Base-by-base conservation (phyloP, 1,140 invertebrate species). In the Monomorium pharaonis region DNA sequence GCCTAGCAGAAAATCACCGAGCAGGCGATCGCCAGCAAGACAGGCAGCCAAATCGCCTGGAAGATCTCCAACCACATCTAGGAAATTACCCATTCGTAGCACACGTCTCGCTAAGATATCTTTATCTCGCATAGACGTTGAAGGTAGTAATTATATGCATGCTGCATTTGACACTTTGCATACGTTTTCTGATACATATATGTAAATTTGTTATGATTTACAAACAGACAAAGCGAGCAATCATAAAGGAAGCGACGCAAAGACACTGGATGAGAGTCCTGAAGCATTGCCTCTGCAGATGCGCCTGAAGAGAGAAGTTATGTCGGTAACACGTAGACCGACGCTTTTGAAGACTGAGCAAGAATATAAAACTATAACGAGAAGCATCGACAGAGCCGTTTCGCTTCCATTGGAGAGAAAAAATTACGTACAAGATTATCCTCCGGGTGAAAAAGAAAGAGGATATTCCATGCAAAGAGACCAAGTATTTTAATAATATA, bases 381-480 rank as follows among this genome's bases (percentile, higher is more conserved):
- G 92, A 87, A 89, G 87, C 49, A 85, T 91, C 42, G 92, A 94
- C 72, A 91, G 94, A 88, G 93, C 94, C 6, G 92, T 90, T 7
- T 95, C 94, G 21, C 76, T 95, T 44, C 94, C 94, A 12, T 47
- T 92, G 7, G 94, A 95, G 80, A 91, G 86, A 44, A 94, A 92
- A 83, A 74, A 7, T 76, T 89, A 89, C 16, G 49, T 90, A 65
- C 90, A 92, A 14, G 91, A 93, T 78, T 90, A 90, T 70, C 18
- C 58, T 1, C 67, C 69, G 5, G 92, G 93, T 4, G 81, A 84
- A 1, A 94, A 92, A 51, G 94, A 93, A 72, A 89, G 94, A 78
- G 93, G 94, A 30, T 90, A 91, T 12, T 95, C 94, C 1, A 86
- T 95, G 67, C 93, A 94, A 54, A 89, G 89, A 87, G 94, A 95